phyloP scores from a whole-genome alignment of 2,888 invertebrate genomes.

The Ischnus inquisitorius region DNA sequence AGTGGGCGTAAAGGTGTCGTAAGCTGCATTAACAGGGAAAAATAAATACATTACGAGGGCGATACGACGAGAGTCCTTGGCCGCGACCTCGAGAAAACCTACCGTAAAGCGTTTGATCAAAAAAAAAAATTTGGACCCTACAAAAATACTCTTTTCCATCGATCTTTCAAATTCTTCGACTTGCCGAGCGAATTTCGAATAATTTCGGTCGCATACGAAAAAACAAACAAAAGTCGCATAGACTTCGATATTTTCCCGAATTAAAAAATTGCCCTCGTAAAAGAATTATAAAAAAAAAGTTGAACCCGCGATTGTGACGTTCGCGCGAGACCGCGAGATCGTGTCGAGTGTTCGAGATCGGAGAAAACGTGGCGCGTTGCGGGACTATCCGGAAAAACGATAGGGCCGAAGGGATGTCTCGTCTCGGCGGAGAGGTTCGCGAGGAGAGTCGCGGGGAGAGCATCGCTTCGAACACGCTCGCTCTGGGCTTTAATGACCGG shows the following conservation, averaged over 20 bases:
- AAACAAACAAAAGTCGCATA: too few relatives aligned
- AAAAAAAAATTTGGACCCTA: too few relatives aligned
- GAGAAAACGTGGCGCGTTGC: background rate
- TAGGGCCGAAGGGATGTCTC: background rate
- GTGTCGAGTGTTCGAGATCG: background rate
- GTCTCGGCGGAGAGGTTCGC: background rate
- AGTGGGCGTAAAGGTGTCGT: conserved; percentile 29
- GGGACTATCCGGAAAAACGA: conserved; percentile 12
- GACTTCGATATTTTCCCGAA: too few relatives aligned
- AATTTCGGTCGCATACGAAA: too few relatives aligned
- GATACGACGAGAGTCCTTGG: conserved; percentile 31
- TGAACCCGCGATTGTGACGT: too few relatives aligned
- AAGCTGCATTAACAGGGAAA: conserved; percentile 6
- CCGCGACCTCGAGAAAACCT: background rate
- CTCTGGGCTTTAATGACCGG: background rate
- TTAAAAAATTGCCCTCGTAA: too few relatives aligned
- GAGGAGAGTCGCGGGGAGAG: background rate
- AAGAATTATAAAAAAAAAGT: too few relatives aligned
- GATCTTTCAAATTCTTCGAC: background rate
- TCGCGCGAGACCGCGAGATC: background rate
- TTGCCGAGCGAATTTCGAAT: too few relatives aligned
- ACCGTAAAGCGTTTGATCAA: background rate
- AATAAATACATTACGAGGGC: background rate
- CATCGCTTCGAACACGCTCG: conserved; percentile 4
- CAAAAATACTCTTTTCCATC: background rate